phyloP scores from a whole-genome alignment of 2,113 vertebrate species.

The Antennarius striatus region DNA sequence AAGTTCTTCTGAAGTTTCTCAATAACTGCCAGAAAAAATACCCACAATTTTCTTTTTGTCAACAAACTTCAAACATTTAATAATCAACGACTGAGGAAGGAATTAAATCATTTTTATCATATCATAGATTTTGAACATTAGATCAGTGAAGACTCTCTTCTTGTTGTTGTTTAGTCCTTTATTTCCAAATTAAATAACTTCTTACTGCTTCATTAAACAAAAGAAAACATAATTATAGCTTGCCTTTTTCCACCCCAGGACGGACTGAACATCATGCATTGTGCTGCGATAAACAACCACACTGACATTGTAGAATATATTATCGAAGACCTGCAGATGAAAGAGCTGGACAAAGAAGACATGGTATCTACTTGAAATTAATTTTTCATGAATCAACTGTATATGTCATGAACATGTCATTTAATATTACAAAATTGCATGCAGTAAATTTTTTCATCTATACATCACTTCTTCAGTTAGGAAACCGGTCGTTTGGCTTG shows the following conservation, averaged over 20 bases:
- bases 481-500: conserved; percentile 84
- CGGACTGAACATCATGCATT: conserved; percentile 88
- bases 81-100: too few species aligned
- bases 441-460: not conserved
- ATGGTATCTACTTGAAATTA: conserved; percentile 56
- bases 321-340: conserved; percentile 87
- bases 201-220: not conserved
- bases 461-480: conserved; percentile 74
- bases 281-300: conserved; percentile 88
- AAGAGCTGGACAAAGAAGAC: conserved; percentile 85
- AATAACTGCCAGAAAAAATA: not conserved
- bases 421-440: not conserved
- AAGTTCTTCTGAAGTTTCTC: not conserved
- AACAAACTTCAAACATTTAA: not conserved
- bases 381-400: not conserved
- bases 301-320: conserved; percentile 85
- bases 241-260: conserved; percentile 75
- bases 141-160: not conserved
- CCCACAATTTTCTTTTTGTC: conserved; percentile 1
- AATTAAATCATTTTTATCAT: not conserved
- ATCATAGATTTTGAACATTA: not conserved
- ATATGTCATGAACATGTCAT: not conserved
- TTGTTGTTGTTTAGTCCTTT: not conserved
- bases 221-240: not conserved
- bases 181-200: not conserved